These are phyloP conservation scores for Cryptoprocta ferox DNA, from an alignment of 2,797 vertebrate species.

Conservation along the genomic window DNA sequence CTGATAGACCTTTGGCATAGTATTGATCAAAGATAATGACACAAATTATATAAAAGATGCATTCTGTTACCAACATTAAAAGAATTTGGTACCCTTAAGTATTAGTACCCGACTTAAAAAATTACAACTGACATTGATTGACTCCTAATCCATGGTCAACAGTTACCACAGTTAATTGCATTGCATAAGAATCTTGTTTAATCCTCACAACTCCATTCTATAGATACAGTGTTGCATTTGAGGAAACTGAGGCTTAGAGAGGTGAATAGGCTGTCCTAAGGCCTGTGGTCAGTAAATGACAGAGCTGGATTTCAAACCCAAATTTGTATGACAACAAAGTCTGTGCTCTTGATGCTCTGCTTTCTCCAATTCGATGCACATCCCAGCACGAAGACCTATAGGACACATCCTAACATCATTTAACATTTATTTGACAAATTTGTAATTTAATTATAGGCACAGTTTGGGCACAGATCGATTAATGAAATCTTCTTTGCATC, in stretches of 20 bases:
- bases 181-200: not conserved
- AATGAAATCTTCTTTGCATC: not conserved
- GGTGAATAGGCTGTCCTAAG: not conserved
- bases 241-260: not conserved
- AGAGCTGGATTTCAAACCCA: slow-evolving; percentile 4
- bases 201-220: not conserved
- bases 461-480: slow-evolving; percentile 10
- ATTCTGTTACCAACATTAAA: not conserved
- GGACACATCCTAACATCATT: not conserved
- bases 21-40: not conserved
- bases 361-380: not conserved
- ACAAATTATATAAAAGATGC: not conserved
- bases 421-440: not conserved
- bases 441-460: not conserved
- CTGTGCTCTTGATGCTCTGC: not conserved
- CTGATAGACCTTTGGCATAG: not conserved
- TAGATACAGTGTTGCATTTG: not conserved
- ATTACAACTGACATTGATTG: not conserved
- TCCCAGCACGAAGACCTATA: not conserved
- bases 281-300: not conserved
- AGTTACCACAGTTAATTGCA: not conserved
- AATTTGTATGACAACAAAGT: not conserved
- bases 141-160: not conserved
- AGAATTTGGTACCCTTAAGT: not conserved
- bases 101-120: not conserved